These are phyloP conservation scores for Agonum fuliginosum DNA, from an alignment of 2,888 invertebrate species.

Conservation along the genomic window DNA sequence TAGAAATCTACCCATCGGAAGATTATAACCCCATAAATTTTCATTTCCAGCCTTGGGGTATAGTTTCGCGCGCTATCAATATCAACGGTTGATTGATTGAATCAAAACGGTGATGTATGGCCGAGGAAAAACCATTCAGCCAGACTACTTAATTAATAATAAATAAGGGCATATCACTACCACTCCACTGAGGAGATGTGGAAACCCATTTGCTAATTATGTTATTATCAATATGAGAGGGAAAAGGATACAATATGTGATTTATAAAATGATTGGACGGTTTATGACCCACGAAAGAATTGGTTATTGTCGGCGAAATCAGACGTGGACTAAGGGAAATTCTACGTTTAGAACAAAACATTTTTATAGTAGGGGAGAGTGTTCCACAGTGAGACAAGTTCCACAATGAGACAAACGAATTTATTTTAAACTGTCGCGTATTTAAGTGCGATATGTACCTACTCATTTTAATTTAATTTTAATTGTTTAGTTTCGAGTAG, in stretches of 20 bases:
- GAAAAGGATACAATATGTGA: conserved; percentile 12
- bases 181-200: background rate
- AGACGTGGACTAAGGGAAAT: too few relatives aligned
- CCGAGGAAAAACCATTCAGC: conserved; percentile 12
- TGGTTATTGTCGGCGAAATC: too few relatives aligned
- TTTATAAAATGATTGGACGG: conserved; percentile 32
- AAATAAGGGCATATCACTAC: conserved; percentile 26
- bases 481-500: too few relatives aligned
- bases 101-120: conserved; percentile 54
- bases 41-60: conserved; percentile 51
- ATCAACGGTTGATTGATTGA: conserved; percentile 53
- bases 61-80: conserved; percentile 55
- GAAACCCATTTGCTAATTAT: conserved; percentile 60
- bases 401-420: too few relatives aligned
- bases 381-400: too few relatives aligned
- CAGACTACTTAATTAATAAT: conserved; percentile 46
- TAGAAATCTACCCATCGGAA: conserved; percentile 44
- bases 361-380: too few relatives aligned
- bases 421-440: too few relatives aligned
- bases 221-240: conserved; percentile 59
- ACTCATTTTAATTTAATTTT: too few relatives aligned
- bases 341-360: too few relatives aligned
- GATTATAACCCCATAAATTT: conserved; percentile 60
- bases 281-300: conserved; percentile 31
- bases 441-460: too few relatives aligned